Evolutionary conservation across 2,797 vertebrate species (phyloP).

Genomic region (Onychomys torridus): DNA sequence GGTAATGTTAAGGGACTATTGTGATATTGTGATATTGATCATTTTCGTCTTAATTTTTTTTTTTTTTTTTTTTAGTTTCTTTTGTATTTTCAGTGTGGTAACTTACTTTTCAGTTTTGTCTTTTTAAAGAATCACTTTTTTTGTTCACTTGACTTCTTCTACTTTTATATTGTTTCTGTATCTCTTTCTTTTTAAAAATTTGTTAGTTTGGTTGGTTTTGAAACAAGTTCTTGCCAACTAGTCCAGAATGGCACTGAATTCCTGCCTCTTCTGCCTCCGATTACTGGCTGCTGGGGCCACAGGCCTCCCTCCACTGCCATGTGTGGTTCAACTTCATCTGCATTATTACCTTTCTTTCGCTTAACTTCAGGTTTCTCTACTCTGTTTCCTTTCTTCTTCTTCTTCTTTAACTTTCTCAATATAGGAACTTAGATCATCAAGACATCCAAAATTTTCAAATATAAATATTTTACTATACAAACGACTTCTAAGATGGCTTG

Average conservation of each 20-base stretch:
- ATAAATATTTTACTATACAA: slow-evolving; percentile 35
- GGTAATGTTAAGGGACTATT: neutral
- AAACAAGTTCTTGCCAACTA: neutral
- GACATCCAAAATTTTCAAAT: slow-evolving; percentile 34
- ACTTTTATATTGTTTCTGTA: neutral
- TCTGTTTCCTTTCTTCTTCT: neutral
- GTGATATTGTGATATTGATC: too few relatives aligned
- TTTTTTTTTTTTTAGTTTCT: too few relatives aligned
- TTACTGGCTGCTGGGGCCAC: neutral
- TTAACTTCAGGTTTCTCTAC: neutral
- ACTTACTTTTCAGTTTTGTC: neutral
- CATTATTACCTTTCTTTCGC: neutral
- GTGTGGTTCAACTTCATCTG: neutral
- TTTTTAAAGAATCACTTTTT: neutral
- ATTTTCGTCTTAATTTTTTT: neutral
- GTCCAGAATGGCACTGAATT: neutral
- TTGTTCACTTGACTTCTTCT: neutral
- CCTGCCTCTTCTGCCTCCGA: neutral
- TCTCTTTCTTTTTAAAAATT: neutral
- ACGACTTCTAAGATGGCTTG: neutral
- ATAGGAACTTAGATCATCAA: slow-evolving; percentile 29
- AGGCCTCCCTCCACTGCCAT: neutral
- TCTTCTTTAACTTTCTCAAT: neutral
- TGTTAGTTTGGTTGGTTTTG: neutral
- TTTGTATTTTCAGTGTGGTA: neutral